phyloP scores from a whole-genome alignment of 2,797 vertebrate species.

The Siniperca scherzeri region DNA sequence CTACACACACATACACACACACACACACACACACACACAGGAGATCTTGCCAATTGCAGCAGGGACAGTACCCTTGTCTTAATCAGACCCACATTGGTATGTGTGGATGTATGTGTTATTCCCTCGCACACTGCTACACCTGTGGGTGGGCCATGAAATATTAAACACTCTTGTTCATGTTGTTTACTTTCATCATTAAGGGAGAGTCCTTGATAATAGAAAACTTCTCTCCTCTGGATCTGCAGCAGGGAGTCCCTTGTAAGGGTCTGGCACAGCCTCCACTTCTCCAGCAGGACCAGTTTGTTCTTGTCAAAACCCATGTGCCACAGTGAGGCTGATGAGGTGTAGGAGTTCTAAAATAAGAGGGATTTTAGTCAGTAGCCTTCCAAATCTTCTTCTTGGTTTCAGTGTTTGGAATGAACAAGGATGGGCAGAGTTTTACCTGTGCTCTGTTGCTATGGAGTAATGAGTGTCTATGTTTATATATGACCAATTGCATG shows the following conservation, averaged over 20 bases:
- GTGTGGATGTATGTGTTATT: slow-evolving; percentile 73
- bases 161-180: slow-evolving; percentile 77
- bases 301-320: slow-evolving; percentile 71
- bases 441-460: slow-evolving; percentile 11
- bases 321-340: slow-evolving; percentile 60
- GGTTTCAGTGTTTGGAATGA: slow-evolving; percentile 44
- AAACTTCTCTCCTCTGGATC: slow-evolving; percentile 69
- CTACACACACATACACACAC: slow-evolving; percentile 20
- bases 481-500: slow-evolving; percentile 12
- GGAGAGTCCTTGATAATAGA: slow-evolving; percentile 73
- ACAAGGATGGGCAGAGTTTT: slow-evolving; percentile 26
- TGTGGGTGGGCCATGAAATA: slow-evolving; percentile 82
- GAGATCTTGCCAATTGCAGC: slow-evolving; percentile 56
- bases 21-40: slow-evolving; percentile 36
- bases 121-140: slow-evolving; percentile 66
- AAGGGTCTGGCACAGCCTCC: slow-evolving; percentile 66
- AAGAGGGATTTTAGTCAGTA: slow-evolving; percentile 70
- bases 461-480: slow-evolving; percentile 20
- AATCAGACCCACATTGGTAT: slow-evolving; percentile 59
- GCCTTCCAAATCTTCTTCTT: slow-evolving; percentile 52
- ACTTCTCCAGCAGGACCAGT: slow-evolving; percentile 60
- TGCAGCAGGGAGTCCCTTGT: slow-evolving; percentile 65
- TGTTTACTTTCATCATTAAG: slow-evolving; percentile 82
- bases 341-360: slow-evolving; percentile 67
- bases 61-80: slow-evolving; percentile 66